Conservation (phyloP, 2,797 vertebrate genomes). For the Euthynnus affinis region DNA sequence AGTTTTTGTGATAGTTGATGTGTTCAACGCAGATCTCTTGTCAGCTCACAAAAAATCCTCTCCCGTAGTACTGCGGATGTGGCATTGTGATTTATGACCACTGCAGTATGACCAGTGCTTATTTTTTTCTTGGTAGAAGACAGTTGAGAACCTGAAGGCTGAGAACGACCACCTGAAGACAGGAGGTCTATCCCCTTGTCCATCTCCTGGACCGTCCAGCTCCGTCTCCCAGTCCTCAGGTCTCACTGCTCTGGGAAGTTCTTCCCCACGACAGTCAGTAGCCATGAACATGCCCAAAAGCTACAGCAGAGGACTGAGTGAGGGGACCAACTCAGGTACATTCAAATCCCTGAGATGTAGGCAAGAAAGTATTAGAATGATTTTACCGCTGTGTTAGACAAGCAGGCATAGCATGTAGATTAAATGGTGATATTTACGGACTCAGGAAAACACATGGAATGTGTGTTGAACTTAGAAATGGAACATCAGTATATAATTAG, state of each 20-base stretch:
- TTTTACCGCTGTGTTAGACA: not conserved
- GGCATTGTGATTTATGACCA: not conserved
- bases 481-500: not conserved
- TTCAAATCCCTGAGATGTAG: not conserved
- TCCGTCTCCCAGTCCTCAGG: conserved; percentile 88
- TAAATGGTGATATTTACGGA: not conserved
- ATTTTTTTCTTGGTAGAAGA: conserved; percentile 82
- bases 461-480: not conserved
- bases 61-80: not conserved
- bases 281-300: conserved; percentile 90
- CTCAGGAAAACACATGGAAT: not conserved
- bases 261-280: conserved; percentile 93
- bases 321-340: conserved; percentile 88
- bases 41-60: not conserved
- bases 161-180: conserved; percentile 97
- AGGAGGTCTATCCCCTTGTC: conserved; percentile 82
- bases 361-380: not conserved
- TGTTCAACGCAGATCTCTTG: too few relatives aligned
- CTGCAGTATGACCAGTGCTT: not conserved
- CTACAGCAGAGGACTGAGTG: conserved; percentile 87
- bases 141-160: conserved; percentile 94
- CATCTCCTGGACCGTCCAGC: conserved; percentile 83
- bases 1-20: too few relatives aligned
- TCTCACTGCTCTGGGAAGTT: conserved; percentile 85
- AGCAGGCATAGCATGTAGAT: not conserved